These are phyloP conservation scores for Simalia tracyae DNA, from an alignment of 2,797 vertebrate genomes.

Conservation along the genomic window DNA sequence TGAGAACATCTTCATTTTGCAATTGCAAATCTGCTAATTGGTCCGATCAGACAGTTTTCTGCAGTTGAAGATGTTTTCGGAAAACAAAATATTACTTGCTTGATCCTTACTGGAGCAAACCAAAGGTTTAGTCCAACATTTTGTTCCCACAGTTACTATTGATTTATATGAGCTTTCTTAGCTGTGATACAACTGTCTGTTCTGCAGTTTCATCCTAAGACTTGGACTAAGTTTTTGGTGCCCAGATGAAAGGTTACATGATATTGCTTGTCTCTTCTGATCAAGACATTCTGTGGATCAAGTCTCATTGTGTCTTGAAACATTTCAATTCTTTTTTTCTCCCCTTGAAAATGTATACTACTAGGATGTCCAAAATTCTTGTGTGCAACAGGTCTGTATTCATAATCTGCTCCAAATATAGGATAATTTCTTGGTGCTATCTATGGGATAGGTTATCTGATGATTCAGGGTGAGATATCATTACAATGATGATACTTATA, in stretches of 20 bases:
- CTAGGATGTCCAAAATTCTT: not conserved
- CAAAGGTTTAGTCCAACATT: no score
- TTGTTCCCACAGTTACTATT: not conserved
- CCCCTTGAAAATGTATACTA: not conserved
- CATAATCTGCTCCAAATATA: not conserved
- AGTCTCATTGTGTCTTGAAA: not conserved
- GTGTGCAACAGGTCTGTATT: not conserved
- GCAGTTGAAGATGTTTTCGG: no score
- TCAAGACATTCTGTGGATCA: not conserved
- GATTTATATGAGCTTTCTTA: not conserved
- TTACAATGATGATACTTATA: no score
- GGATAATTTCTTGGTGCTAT: not conserved
- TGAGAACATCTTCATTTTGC: no score
- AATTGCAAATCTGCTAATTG: not conserved
- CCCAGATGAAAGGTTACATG: not conserved
- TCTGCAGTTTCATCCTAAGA: not conserved
- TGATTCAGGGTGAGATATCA: no score
- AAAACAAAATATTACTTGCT: no score
- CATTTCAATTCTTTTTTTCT: not conserved
- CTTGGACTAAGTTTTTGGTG: not conserved
- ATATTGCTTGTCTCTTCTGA: no score
- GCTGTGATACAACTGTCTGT: not conserved
- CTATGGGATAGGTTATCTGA: no score
- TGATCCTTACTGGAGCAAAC: no score
- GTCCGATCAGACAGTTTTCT: not conserved